Base-by-base conservation (phyloP, 92 coral and sea anemone genomes). In the Siderastrea radians region DNA sequence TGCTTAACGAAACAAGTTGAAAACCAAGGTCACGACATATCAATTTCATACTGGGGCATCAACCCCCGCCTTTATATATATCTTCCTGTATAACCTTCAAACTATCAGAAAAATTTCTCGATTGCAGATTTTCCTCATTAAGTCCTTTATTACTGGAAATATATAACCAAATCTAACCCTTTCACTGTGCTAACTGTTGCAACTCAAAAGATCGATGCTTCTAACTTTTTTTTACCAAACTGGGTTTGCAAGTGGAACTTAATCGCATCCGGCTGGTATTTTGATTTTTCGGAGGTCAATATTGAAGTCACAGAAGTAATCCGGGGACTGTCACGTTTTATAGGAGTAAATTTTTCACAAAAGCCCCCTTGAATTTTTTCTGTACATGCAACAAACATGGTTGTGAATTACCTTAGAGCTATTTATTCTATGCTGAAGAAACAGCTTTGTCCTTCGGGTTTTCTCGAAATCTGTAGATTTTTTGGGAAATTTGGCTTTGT, bases 11-110 rank as follows among this genome's bases (percentile, higher is more conserved):
- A 73, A 9, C 9, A 19, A 9, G 7, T 19, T 48, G 38, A 26
- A 11, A 7, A 1, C 62, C 51, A 54, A 74, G 78, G 47, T 74
- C 78, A 73, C 77, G 60, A 16, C 78, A 51, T 51, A 49, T 73
- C 77, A n/a, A 50, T 15, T 50, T 17, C 1, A 5, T 0, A 7
- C 2, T 1, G 3, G 1, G 9, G 2, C 66, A 15, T 5, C 66
- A 61, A 61, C n/a, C 19, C 6, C 16, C 3, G 1, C 12, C 0
- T 55, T 14, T 61, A 2, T 15, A 26, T 53, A 10, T 2, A 53
- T 10, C 57, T 52, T 52, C 8, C 38, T 26, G 38, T 52, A 52
- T 52, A 15, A 12, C 49, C 10, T 7, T 72, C 13, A 17, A 15
- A 8, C 46, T 72, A 17, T 17, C 61, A 43, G 66, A 13, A 14